Base-by-base conservation (phyloP, 2,888 invertebrate genomes). In the Heliconius hortense region DNA sequence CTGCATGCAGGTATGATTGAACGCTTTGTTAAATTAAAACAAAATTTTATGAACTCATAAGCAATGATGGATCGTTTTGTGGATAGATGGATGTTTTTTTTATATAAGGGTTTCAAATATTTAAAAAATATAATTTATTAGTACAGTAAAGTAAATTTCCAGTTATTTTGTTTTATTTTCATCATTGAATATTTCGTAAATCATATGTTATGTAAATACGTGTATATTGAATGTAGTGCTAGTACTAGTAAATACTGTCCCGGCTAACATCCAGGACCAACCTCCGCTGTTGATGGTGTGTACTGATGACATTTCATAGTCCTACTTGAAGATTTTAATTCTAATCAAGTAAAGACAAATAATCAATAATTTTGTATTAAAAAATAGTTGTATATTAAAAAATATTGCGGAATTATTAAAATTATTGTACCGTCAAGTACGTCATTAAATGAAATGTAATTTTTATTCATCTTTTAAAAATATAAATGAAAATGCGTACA, bases 401-500 rank as follows among this genome's bases (percentile, higher is more conserved):
- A 24, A 59, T 28, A 26, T 39, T 39, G 24, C 35, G 11, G 31
- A 72, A 26, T 68, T 60, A 60, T 67, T 60, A 10, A 35, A 72
- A 39, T 68, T 43, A 67, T 67, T 73, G 21, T 43, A 59, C 13
- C n/a, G 18, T 26, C 28, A 35, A 63, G 15, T 56, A 18, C 21
- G 11, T 59, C 63, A 53, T 72, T 60, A 74, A n/a, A 48, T 24
- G 59, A 72, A 77, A 63, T 73, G n/a, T 62, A 53, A 66, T 24
- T 73, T 73, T 67, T 59, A 73, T 75, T 77, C 60, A 81, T 82
- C 81, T 83, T 85, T 86, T 24, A 66, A 83, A n/a, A 83, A 84
- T 86, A 85, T 84, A 86, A 86, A 90, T 89, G 86, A 82, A 86
- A 84, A 87, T 84, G 81, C 82, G 81, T 80, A 80, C 77, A 80